phyloP scores from a whole-genome alignment of 2,888 invertebrate genomes.

The Drosophila affinis region DNA sequence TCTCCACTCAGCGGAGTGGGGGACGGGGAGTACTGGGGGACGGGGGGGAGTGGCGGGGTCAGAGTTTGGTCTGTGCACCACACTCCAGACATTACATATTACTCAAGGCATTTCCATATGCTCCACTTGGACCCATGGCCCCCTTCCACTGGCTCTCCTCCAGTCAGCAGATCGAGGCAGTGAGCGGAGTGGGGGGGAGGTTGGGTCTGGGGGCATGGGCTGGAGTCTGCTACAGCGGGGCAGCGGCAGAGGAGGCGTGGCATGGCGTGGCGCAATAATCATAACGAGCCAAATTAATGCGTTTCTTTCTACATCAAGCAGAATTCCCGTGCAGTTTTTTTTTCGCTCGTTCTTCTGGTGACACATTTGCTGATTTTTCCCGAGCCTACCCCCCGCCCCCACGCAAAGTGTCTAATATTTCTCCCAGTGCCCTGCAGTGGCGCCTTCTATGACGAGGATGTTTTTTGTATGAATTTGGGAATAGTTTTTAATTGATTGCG shows the following conservation, averaged over 20 bases:
- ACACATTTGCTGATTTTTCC: slow-evolving; percentile 76
- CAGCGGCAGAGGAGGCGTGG: slow-evolving; percentile 23
- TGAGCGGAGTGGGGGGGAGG: neutral
- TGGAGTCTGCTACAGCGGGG: slow-evolving; percentile 5
- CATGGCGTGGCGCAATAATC: slow-evolving; percentile 74
- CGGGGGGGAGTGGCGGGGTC: slow-evolving; percentile 10
- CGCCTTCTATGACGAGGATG: slow-evolving; percentile 22
- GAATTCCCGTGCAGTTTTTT: slow-evolving; percentile 78
- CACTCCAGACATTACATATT: slow-evolving; percentile 70
- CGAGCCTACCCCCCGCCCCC: neutral
- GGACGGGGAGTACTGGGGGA: neutral
- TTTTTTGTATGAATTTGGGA: slow-evolving; percentile 19
- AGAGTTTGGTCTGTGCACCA: slow-evolving; percentile 56
- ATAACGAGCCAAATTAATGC: slow-evolving; percentile 82
- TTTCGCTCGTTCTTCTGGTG: slow-evolving; percentile 43
- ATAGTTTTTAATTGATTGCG: slow-evolving; percentile 72
- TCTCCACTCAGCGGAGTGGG: slow-evolving; percentile 7
- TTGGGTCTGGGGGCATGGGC: neutral
- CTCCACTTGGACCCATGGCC: slow-evolving; percentile 25
- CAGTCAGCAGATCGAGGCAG: neutral
- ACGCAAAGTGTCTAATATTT: slow-evolving; percentile 55
- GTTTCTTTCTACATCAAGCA: slow-evolving; percentile 81
- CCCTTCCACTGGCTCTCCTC: neutral
- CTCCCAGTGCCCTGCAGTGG: slow-evolving; percentile 13
- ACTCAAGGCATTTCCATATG: slow-evolving; percentile 74